These are phyloP conservation scores for Xylophagus ater DNA, from an alignment of 2,888 invertebrate genomes.

Conservation along the genomic window DNA sequence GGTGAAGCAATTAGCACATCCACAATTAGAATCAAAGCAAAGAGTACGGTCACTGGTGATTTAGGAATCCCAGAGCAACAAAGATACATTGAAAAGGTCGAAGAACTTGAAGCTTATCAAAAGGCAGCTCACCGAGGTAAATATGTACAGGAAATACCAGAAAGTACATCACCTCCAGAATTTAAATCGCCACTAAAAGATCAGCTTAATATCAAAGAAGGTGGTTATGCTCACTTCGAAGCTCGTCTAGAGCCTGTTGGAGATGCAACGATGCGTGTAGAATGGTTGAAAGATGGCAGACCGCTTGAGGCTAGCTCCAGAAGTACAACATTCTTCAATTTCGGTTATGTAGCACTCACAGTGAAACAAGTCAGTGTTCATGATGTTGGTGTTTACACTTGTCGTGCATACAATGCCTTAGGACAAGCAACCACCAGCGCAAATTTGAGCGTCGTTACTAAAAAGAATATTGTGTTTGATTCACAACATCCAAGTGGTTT, in stretches of 20 bases:
- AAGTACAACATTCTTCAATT: slow-evolving; percentile 87
- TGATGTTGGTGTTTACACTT: slow-evolving; percentile 83
- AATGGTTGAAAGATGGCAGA: slow-evolving; percentile 87
- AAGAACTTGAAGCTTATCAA: slow-evolving; percentile 82
- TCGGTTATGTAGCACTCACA: slow-evolving; percentile 88
- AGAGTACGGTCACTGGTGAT: slow-evolving; percentile 76
- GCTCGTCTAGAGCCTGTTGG: slow-evolving; percentile 88
- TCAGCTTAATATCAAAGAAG: slow-evolving; percentile 76
- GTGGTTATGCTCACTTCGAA: slow-evolving; percentile 92
- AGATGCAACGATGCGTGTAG: slow-evolving; percentile 78
- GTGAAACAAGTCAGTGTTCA: slow-evolving; percentile 82
- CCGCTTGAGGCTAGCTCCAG: slow-evolving; percentile 87
- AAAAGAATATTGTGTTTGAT: slow-evolving; percentile 76
- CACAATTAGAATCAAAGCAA: slow-evolving; percentile 59
- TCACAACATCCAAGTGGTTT: slow-evolving; percentile 86
- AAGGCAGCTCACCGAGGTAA: slow-evolving; percentile 63
- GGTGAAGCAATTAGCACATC: slow-evolving; percentile 85
- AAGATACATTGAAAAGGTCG: slow-evolving; percentile 83
- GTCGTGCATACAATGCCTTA: slow-evolving; percentile 73
- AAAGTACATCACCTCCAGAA: slow-evolving; percentile 68
- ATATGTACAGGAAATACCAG: slow-evolving; percentile 67
- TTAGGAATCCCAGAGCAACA: slow-evolving; percentile 83
- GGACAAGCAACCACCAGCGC: slow-evolving; percentile 79
- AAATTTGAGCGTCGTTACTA: slow-evolving; percentile 71
- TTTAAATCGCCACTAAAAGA: slow-evolving; percentile 84